Evolutionary conservation across 2,113 vertebrate genomes (phyloP), one percentile per base, ranked within the genome.

Genomic region (Thymallus thymallus): DNA sequence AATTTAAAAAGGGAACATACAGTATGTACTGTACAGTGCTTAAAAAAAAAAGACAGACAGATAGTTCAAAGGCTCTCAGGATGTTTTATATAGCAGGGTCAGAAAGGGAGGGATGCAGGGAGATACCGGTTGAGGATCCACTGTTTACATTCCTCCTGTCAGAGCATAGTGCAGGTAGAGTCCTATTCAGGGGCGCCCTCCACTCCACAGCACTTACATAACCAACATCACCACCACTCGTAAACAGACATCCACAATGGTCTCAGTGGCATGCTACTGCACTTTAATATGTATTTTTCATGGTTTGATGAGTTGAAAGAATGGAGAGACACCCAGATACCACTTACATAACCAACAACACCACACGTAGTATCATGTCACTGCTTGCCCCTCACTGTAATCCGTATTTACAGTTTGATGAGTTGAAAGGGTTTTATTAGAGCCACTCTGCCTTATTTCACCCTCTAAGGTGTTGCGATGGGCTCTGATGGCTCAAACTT

Each of bases 141-240:
- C 2, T 41, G 46, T 71, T 71, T 5, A 14, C 72, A 26, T 73
- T 69, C 68, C 16, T 69, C 23, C 24, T 41, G n/a, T 45, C 13
- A 35, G 13, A 2, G 30, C n/a, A 24, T 30, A 30, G 30, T 45
- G 2, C 73, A 70, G 60, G 60, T 62, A 62, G 58, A 22, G 26
- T 58, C 51, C 30, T 24, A 41, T 10, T 74, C 68, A 58, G 35
- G 35, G 35, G 9, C 35, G 10, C 9, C 35, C 35, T 41, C 35
- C 35, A 2, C 35, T 41, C 9, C 35, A 41, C 10, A 9, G 9
- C 35, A 41, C 35, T 41, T 41, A 41, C 35, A 41, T 41, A 41
- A 41, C 35, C 35, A 41, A 41, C 35, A 41, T 12, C 35, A 41
- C 35, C 35, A 41, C 10, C 35, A 41, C 35, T 20, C 51, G 7